phyloP scores from a whole-genome alignment of 2,797 vertebrate species.

The Balearica regulorum region DNA sequence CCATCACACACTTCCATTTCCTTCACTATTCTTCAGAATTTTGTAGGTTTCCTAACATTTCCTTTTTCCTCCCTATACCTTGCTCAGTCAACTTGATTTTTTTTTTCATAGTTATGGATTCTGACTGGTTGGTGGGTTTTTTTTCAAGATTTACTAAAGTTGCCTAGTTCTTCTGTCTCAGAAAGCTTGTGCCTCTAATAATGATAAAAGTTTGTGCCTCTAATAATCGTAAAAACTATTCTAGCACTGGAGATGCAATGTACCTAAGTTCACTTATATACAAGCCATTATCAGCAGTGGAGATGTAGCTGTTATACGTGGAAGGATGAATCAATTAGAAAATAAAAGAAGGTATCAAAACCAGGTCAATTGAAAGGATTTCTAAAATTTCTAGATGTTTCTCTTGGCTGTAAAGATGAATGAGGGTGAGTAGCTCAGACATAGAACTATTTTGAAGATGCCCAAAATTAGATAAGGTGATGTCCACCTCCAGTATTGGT shows the following conservation, averaged over 20 bases:
- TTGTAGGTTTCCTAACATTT: neutral
- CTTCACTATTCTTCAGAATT: neutral
- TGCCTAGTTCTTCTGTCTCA: neutral
- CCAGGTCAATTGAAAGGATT: neutral
- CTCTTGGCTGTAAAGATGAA: neutral
- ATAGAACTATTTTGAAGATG: neutral
- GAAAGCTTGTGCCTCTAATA: neutral
- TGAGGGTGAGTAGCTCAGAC: neutral
- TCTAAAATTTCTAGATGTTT: neutral
- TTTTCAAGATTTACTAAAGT: neutral
- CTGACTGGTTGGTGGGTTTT: neutral
- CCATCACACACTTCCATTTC: neutral
- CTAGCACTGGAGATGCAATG: neutral
- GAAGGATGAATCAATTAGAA: neutral
- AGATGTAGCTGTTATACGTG: neutral
- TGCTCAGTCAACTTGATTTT: neutral
- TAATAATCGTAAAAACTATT: neutral
- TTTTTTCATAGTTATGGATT: neutral
- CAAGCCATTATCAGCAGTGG: neutral
- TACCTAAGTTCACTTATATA: neutral
- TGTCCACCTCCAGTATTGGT: neutral
- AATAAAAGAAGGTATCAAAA: accelerated
- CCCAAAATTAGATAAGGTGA: neutral
- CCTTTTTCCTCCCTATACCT: neutral
- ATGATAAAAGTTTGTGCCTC: neutral